Evolutionary conservation across 2,113 vertebrate species (phyloP).

Genomic region (Barbus barbus): DNA sequence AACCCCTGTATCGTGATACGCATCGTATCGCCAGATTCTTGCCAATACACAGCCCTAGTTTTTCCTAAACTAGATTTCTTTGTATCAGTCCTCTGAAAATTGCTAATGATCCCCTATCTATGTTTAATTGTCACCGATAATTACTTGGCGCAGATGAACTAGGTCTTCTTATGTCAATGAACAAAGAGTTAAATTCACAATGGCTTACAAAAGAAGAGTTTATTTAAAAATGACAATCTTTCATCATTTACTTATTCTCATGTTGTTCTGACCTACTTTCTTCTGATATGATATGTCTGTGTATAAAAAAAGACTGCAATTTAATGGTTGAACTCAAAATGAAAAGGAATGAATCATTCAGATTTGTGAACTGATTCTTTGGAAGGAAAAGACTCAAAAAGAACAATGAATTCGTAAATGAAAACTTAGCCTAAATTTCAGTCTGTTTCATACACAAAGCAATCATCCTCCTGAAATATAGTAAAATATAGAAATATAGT

Average conservation of each 20-base stretch:
- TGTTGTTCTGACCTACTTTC: too few species aligned
- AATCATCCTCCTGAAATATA: too few species aligned
- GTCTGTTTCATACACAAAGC: too few species aligned
- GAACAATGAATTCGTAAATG: background rate
- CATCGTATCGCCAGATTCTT: too few species aligned
- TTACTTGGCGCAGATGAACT: background rate
- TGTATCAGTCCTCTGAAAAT: background rate
- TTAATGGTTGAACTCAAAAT: background rate
- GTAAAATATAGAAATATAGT: too few species aligned
- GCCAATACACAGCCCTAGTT: too few species aligned
- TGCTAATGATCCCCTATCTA: constrained; percentile 5
- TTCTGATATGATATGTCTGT: background rate
- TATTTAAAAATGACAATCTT: too few species aligned
- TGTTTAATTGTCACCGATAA: background rate
- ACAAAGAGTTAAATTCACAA: background rate
- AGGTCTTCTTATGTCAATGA: background rate
- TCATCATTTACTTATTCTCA: too few species aligned
- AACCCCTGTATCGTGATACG: too few species aligned
- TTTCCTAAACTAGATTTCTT: background rate
- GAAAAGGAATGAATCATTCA: background rate
- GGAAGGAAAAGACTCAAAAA: background rate
- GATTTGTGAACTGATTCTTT: background rate
- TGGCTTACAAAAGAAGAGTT: background rate
- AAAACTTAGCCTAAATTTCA: too few species aligned
- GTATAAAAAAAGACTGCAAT: background rate